Evolutionary conservation across 1,140 invertebrate genomes (phyloP), one percentile per base, ranked within the genome.

Genomic region (Drosophila ercepeae): DNA sequence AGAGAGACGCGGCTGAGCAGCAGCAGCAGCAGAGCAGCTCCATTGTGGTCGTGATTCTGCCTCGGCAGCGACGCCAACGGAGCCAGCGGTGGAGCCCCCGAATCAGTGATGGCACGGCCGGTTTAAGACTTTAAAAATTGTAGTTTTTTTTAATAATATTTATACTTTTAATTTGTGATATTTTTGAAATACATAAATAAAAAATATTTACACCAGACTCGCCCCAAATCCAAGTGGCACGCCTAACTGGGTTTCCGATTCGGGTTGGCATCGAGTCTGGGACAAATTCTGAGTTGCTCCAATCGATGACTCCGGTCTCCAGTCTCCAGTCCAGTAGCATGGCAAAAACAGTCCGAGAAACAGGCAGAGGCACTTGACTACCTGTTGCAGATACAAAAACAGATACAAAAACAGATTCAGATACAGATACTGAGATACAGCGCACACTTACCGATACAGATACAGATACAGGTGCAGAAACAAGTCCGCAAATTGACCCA

Each of bases 401-500:
- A 50, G 42, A 55, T 54, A 60, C 42, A n/a, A n/a, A n/a, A n/a
- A n/a, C 48, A 72, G 49, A 29, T n/a, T 9, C 41, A 41, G 27
- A 21, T 39, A 27, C 45, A 50, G 42, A 55, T 54, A 60, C 42
- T 32, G 32, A 13, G 8, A 42, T 16, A 11, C 9, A 32, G n/a
- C n/a, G n/a, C n/a, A n/a, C n/a, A n/a, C n/a, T n/a, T n/a, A n/a
- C n/a, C n/a, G 29, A 32, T 53, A 41, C 42, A 63, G 49, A 29
- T n/a, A 14, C 41, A 41, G 29, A 25, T 34, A 27, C 45, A 50
- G 42, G 52, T 54, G 51, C 36, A 45, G 32, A 14, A 16, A 42
- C 39, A 42, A 9, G 55, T 75, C 69, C 79, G 75, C 74, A 78
- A 84, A 83, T 83, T 83, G 76, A 86, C 81, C 71, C 76, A 86